A percentile compares a stretch with the other conserved stretches of the same genome.
Conservation (phyloP, 2,888 invertebrate species). For the Sinohyriopsis cumingii region DNA sequence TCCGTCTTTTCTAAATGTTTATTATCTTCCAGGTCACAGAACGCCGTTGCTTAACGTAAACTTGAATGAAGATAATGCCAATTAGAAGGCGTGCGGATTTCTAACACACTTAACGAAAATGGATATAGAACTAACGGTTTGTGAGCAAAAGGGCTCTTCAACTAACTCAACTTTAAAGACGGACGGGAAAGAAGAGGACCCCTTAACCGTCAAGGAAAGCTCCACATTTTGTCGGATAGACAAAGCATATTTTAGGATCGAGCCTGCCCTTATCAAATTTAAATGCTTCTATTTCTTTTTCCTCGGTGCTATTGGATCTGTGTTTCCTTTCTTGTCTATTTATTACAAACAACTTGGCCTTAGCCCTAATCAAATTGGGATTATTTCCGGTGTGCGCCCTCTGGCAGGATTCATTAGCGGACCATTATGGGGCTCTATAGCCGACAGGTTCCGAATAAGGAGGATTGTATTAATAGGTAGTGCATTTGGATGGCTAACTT, state of each 20-base stretch:
- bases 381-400: constrained; percentile 42
- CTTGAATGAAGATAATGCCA: too few species aligned
- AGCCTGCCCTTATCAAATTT: constrained; percentile 31
- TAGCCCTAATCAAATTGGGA: constrained; percentile 44
- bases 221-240: too few species aligned
- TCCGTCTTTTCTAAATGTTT: too few species aligned
- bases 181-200: too few species aligned
- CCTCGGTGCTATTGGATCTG: constrained; percentile 38
- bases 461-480: constrained; percentile 32
- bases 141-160: too few species aligned
- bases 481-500: constrained; percentile 40
- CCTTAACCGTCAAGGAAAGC: too few species aligned
- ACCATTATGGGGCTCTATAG: constrained; percentile 40
- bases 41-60: too few species aligned
- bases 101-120: too few species aligned
- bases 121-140: too few species aligned
- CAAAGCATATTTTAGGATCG: constrained; percentile 16
- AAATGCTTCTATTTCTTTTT: constrained; percentile 46
- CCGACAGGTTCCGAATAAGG: constrained; percentile 40
- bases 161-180: too few species aligned
- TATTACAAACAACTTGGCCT: constrained; percentile 47
- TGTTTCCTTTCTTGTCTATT: constrained; percentile 42
- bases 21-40: too few species aligned
- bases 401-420: constrained; percentile 42
- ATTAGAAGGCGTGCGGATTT: too few species aligned